Evolutionary conservation across 1,140 invertebrate species (phyloP).

Genomic region (Chionoecetes opilio): DNA sequence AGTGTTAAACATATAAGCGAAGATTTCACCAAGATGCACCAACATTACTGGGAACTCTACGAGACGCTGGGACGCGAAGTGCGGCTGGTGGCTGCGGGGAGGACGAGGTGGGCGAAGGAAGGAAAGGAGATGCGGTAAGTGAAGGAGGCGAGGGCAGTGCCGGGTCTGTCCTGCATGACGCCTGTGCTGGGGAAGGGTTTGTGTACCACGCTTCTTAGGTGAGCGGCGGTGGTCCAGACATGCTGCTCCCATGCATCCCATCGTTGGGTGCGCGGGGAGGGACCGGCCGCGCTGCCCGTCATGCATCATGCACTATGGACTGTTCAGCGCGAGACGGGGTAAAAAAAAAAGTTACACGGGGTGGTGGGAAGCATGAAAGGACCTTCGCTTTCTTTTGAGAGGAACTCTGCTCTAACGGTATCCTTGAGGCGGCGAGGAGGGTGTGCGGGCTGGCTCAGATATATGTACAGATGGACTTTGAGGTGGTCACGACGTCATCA

Average conservation of each 20-base stretch:
- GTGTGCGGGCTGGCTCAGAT: background rate
- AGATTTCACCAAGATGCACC: background rate
- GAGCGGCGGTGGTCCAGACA: background rate
- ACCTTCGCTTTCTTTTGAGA: conserved; percentile 31
- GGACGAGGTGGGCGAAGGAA: background rate
- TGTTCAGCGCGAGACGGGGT: conserved; percentile 28
- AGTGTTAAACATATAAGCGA: background rate
- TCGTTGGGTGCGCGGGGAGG: conserved; percentile 15
- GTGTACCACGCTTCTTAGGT: conserved; percentile 10
- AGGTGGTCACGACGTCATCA: background rate
- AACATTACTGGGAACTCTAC: background rate
- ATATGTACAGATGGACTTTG: no score
- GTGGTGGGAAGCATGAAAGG: conserved; percentile 47
- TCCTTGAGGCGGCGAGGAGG: background rate
- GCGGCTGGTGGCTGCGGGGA: background rate
- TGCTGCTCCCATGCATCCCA: background rate
- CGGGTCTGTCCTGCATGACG: background rate
- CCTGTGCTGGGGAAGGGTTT: background rate
- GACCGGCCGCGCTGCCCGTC: conserved; percentile 1
- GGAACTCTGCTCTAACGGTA: background rate
- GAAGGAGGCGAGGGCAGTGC: background rate
- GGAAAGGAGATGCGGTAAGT: conserved; percentile 13
- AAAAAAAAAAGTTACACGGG: conserved; percentile 53
- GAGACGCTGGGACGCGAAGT: background rate
- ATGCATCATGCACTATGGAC: conserved; percentile 53